A percentile compares a stretch with the other conserved stretches of the same genome.
phyloP scores from a whole-genome alignment of 2,888 invertebrate species.

The Biston stratarius region DNA sequence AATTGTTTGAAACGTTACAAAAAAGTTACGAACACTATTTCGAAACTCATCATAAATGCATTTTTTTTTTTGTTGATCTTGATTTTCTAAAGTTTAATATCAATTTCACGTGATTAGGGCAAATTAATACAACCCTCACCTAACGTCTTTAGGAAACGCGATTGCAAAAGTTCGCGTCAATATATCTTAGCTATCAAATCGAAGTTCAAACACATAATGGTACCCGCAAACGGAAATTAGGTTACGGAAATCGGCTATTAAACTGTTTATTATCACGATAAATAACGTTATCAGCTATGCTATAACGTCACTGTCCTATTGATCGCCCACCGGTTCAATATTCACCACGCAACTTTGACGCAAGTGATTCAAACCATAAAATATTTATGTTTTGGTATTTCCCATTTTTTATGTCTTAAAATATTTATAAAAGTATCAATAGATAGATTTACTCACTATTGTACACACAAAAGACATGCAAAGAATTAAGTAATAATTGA shows the following conservation, averaged over 20 bases:
- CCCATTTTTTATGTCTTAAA: slow-evolving; percentile 26
- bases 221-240: slow-evolving; percentile 41
- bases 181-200: slow-evolving; percentile 30
- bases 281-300: slow-evolving; percentile 50
- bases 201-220: slow-evolving; percentile 44
- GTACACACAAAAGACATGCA: too few species aligned
- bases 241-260: slow-evolving; percentile 51
- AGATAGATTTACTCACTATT: neutral
- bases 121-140: slow-evolving; percentile 32
- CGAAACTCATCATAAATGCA: neutral
- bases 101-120: slow-evolving; percentile 34
- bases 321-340: slow-evolving; percentile 52
- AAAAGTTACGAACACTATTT: neutral
- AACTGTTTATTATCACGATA: slow-evolving; percentile 60
- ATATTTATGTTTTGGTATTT: slow-evolving; percentile 45
- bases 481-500: neutral
- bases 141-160: slow-evolving; percentile 39
- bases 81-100: slow-evolving; percentile 26
- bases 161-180: slow-evolving; percentile 23
- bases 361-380: slow-evolving; percentile 55
- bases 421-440: slow-evolving; percentile 3
- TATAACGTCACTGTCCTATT: slow-evolving; percentile 50
- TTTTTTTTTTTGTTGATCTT: neutral
- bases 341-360: slow-evolving; percentile 61
- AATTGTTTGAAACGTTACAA: too few species aligned